phyloP scores from a whole-genome alignment of 2,797 vertebrate genomes.

The Chaenodraco wilsoni region DNA sequence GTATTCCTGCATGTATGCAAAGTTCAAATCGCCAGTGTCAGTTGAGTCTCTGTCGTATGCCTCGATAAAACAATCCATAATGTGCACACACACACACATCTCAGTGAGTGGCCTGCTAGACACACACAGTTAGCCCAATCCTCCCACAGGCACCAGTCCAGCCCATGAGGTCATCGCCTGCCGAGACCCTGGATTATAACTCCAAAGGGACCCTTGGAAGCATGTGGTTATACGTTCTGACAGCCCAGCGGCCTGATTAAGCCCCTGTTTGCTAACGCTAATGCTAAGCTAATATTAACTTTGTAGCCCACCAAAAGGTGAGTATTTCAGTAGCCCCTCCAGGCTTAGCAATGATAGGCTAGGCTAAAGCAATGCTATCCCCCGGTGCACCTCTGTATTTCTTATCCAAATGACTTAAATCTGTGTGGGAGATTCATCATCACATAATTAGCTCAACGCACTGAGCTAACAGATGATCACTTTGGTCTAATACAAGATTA shows the following conservation, averaged over 20 bases:
- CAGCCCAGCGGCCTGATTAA: constrained; percentile 91
- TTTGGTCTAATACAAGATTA: constrained; percentile 90
- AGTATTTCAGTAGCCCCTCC: constrained; percentile 57
- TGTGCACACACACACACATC: constrained; percentile 44
- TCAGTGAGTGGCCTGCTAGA: constrained; percentile 65
- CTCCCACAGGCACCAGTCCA: constrained; percentile 85
- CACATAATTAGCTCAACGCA: constrained; percentile 88
- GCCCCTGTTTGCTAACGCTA: constrained; percentile 78
- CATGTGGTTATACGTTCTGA: constrained; percentile 92
- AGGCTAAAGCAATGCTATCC: constrained; percentile 72
- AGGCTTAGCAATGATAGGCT: constrained; percentile 56
- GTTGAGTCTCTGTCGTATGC: constrained; percentile 45
- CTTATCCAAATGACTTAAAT: constrained; percentile 83
- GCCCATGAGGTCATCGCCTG: constrained; percentile 92
- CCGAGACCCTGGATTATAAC: constrained; percentile 89
- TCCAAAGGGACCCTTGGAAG: constrained; percentile 91
- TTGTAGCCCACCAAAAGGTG: constrained; percentile 86
- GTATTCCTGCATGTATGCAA: constrained; percentile 41
- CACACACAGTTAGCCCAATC: constrained; percentile 68
- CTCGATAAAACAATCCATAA: constrained; percentile 66
- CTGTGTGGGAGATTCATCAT: constrained; percentile 86
- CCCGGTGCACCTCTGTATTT: constrained; percentile 78
- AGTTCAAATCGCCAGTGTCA: constrained; percentile 60
- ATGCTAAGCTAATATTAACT: constrained; percentile 86
- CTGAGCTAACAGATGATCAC: constrained; percentile 87